phyloP scores from a whole-genome alignment of 1,140 invertebrate species.

The Glomeris maerens region DNA sequence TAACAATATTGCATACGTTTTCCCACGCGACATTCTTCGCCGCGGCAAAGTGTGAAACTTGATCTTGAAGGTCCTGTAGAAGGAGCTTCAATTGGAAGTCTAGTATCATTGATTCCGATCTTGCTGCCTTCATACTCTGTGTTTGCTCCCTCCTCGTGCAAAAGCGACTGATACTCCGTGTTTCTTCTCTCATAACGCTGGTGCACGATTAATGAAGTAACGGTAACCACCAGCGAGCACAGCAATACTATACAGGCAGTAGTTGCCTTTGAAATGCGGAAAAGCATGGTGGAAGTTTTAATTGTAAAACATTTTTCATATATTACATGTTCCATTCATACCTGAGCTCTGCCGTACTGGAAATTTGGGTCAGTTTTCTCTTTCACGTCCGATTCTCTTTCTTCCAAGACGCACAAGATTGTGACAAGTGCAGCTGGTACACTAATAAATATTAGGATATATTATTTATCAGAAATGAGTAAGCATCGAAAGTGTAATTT shows the following conservation, averaged over 20 bases:
- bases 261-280: slow-evolving; percentile 17
- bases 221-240: slow-evolving; percentile 31
- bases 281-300: not conserved
- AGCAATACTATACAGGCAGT: slow-evolving; percentile 20
- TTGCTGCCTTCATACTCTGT: not conserved
- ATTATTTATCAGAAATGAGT: slow-evolving; percentile 2
- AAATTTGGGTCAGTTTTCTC: slow-evolving; percentile 59
- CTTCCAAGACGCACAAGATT: slow-evolving; percentile 38
- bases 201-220: slow-evolving; percentile 56
- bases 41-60: slow-evolving; percentile 3
- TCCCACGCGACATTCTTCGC: slow-evolving; percentile 1
- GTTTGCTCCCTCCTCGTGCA: not conserved
- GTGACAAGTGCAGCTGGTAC: slow-evolving; percentile 39
- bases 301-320: not conserved
- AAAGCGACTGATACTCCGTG: slow-evolving; percentile 34
- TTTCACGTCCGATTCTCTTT: slow-evolving; percentile 30
- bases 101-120: not conserved
- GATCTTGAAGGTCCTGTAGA: not conserved
- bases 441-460: slow-evolving; percentile 27
- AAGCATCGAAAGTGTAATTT: not conserved
- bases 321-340: slow-evolving; percentile 3
- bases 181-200: slow-evolving; percentile 47
- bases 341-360: slow-evolving; percentile 58
- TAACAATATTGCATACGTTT: not conserved
- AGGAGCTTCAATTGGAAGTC: not conserved